Evolutionary conservation across 2,113 vertebrate genomes (phyloP).

Genomic region (Gallinago paraguaiae): DNA sequence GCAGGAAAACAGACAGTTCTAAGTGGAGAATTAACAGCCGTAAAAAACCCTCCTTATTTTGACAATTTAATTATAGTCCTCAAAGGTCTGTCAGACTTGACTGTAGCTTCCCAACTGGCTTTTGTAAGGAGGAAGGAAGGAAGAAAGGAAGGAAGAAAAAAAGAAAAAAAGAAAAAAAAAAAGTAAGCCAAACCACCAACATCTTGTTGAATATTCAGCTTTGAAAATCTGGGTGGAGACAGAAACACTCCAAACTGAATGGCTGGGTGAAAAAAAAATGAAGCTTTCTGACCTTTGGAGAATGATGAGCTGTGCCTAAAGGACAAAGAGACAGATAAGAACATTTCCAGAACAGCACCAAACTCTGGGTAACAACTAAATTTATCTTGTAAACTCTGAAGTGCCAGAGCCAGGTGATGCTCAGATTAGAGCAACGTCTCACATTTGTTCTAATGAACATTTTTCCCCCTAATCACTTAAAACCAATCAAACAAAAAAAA

Average conservation of each 20-base stretch:
- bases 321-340: neutral
- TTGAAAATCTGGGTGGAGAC: neutral
- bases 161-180: neutral
- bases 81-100: neutral
- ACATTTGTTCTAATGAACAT: neutral
- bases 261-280: neutral
- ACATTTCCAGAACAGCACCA: neutral
- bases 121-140: neutral
- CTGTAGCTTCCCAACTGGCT: neutral
- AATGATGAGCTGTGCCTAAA: neutral
- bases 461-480: neutral
- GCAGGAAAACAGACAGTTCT: neutral
- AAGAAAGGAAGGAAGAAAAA: neutral
- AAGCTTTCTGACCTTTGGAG: neutral
- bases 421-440: neutral
- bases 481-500: neutral
- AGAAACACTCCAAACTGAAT: neutral
- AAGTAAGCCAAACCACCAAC: neutral
- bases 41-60: neutral
- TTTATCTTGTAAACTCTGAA: neutral
- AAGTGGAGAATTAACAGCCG: neutral
- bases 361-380: neutral
- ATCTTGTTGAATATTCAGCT: neutral
- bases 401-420: neutral
- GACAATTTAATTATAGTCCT: slow-evolving; percentile 6